Conservation (phyloP, 2,797 vertebrate species). For the Pseudopleuronectes americanus region DNA sequence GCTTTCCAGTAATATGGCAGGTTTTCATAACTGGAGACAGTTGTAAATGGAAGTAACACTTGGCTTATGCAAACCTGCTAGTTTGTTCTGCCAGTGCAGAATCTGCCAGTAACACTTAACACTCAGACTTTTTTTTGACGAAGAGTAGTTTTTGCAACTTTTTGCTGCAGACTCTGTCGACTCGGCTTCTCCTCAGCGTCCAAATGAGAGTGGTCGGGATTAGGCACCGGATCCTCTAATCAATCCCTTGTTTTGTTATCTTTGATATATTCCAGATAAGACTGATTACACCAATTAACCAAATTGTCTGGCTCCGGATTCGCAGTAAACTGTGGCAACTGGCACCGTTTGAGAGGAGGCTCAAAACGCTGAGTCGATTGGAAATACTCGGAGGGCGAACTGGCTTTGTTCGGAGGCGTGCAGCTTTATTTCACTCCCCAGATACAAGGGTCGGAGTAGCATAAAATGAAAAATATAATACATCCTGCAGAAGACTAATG, state of each 20-base stretch:
- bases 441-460: slow-evolving; percentile 26
- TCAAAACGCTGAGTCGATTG: slow-evolving; percentile 57
- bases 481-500: slow-evolving; percentile 21
- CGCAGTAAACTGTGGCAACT: slow-evolving; percentile 38
- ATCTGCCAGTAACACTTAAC: slow-evolving; percentile 44
- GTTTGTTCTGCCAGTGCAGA: slow-evolving; percentile 19
- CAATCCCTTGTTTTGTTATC: slow-evolving; percentile 73
- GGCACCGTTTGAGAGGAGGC: slow-evolving; percentile 55
- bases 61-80: slow-evolving; percentile 28
- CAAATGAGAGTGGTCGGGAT: slow-evolving; percentile 42
- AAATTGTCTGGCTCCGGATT: slow-evolving; percentile 67
- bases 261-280: slow-evolving; percentile 76
- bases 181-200: slow-evolving; percentile 23
- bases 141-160: slow-evolving; percentile 24
- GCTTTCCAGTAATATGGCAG: not conserved
- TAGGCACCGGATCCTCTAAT: slow-evolving; percentile 54
- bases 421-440: slow-evolving; percentile 24
- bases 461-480: slow-evolving; percentile 21
- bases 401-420: slow-evolving; percentile 29
- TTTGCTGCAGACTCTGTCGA: slow-evolving; percentile 28
- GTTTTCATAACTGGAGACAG: slow-evolving; percentile 4
- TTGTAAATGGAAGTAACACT: slow-evolving; percentile 33
- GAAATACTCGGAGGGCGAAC: slow-evolving; percentile 31
- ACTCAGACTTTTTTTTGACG: slow-evolving; percentile 7
- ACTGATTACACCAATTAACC: slow-evolving; percentile 79